Evolutionary conservation across 2,113 vertebrate species (phyloP), one percentile per base, ranked within the genome.

Genomic region (Rattus norvegicus): DNA sequence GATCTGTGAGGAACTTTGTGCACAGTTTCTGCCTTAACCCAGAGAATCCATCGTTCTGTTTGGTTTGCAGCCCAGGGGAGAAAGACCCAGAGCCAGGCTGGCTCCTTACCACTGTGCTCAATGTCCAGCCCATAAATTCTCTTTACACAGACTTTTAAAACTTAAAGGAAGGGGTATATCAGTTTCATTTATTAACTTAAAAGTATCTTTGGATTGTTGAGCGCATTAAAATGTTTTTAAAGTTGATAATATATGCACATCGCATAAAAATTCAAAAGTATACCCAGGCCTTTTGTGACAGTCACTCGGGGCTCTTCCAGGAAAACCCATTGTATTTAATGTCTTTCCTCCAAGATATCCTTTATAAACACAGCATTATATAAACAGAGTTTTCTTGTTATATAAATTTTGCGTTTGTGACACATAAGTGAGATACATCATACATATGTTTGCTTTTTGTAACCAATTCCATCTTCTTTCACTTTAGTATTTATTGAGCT

Each of bases 401-500:
- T 30, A 39, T 87, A 84, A 52, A 90, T 47, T 90, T 81, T 91
- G 61, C 24, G 30, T 33, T 91, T 87, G 94, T 88, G 20, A 88
- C 39, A 72, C 3, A 17, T 69, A 95, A 86, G 54, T 88, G 80
- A 28, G n/a, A 59, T 72, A 73, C 86, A 52, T 87, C 33, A 83
- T 70, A 67, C 14, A 76, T 7, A 26, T 61, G 52, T 76, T 80
- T 87, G 33, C n/a, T 77, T 67, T 70, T 95, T 43, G 7, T 79
- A 39, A n/a, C 80, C 47, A 67, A 24, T 94, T 87, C 24, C 91
- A 43, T 95, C 22, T 95, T 91, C 33, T 89, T 96, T 91, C 28
- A 90, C 85, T 87, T 94, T 85, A 36, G 43, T n/a, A 43, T 93
- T 93, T 94, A 76, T 90, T 90, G 75, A 88, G 76, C 70, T 91